These are phyloP conservation scores for Gymnopithys bicolor DNA, from an alignment of 2,797 vertebrate genomes.

Conservation along the genomic window DNA sequence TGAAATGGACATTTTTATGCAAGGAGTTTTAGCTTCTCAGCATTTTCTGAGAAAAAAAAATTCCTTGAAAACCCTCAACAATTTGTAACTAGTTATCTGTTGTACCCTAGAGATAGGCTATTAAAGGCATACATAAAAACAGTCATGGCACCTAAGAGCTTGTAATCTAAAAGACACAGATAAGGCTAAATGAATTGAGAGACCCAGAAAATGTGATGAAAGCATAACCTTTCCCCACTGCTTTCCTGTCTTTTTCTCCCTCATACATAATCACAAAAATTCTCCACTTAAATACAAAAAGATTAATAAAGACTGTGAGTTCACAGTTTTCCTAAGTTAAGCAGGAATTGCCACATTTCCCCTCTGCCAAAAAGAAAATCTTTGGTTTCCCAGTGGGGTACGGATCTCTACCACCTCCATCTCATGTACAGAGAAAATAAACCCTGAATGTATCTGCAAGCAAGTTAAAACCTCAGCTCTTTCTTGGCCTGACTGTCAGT, in stretches of 20 bases:
- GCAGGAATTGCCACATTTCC: neutral
- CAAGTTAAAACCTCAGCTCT: neutral
- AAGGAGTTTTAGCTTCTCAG: neutral
- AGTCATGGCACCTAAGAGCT: constrained; percentile 9
- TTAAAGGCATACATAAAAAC: neutral
- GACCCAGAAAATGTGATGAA: neutral
- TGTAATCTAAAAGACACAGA: constrained; percentile 38
- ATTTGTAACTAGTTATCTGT: neutral
- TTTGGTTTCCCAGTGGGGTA: neutral
- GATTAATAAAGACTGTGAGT: neutral
- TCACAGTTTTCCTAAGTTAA: neutral
- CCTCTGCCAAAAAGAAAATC: neutral
- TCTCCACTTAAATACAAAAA: neutral
- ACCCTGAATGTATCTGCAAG: neutral
- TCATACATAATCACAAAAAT: neutral
- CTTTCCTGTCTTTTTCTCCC: neutral
- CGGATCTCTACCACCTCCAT: neutral
- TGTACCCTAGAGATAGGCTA: neutral
- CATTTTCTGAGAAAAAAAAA: neutral
- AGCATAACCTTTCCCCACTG: neutral
- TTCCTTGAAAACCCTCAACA: neutral
- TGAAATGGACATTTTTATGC: neutral
- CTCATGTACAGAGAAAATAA: neutral
- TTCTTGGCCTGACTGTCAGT: neutral
- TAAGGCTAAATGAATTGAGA: constrained; percentile 34